Conservation (phyloP, 2,888 invertebrate species). For the Hirtodrosophila cameraria region DNA sequence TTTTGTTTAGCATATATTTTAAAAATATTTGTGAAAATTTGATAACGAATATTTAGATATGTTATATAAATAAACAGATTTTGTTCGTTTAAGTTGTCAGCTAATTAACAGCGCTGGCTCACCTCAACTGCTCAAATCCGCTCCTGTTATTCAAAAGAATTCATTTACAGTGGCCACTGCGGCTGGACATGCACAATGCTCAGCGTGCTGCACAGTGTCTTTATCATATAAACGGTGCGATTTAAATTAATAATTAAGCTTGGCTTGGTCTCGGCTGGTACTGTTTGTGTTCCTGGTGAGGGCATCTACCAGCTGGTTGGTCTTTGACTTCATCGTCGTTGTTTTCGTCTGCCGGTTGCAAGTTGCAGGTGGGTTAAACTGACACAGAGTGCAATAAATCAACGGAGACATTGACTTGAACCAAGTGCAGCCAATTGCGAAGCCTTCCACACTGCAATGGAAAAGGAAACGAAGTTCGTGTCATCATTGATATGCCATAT, state of each 20-base stretch:
- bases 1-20: too few relatives aligned
- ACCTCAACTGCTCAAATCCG: conserved; percentile 5
- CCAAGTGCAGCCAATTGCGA: conserved; percentile 64
- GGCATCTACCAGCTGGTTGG: conserved; percentile 34
- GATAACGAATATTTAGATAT: too few relatives aligned
- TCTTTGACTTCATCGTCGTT: conserved; percentile 4
- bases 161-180: conserved; percentile 18
- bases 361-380: conserved; percentile 58
- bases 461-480: conserved; percentile 42
- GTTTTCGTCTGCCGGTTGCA: conserved; percentile 29
- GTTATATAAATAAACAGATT: too few relatives aligned
- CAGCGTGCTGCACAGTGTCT: conserved; percentile 72
- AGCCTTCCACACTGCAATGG: conserved; percentile 15
- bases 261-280: conserved; percentile 16
- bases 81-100: too few relatives aligned
- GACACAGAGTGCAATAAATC: conserved; percentile 59
- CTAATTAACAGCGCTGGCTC: neutral
- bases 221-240: conserved; percentile 79
- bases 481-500: conserved; percentile 53
- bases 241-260: conserved; percentile 78
- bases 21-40: too few relatives aligned
- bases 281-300: conserved; percentile 18
- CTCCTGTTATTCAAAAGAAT: conserved; percentile 40
- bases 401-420: conserved; percentile 59
- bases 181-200: conserved; percentile 69